Evolutionary conservation across 2,888 invertebrate genomes (phyloP).

Genomic region (Nezara viridula): DNA sequence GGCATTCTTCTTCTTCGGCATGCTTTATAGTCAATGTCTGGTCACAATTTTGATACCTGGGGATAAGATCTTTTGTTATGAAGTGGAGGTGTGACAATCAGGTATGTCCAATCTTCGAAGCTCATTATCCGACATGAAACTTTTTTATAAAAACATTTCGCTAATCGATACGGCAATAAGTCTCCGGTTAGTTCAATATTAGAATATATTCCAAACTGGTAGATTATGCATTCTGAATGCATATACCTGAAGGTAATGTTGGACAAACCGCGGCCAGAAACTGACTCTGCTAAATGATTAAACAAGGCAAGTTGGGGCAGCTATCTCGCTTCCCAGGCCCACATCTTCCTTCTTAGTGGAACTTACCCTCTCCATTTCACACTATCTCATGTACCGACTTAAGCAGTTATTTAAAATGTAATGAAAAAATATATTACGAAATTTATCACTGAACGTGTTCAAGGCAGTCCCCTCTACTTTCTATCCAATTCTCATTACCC

Average conservation of each 20-base stretch:
- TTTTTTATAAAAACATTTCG: no score
- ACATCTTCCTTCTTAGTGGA: background rate
- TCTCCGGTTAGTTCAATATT: background rate
- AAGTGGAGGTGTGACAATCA: no score
- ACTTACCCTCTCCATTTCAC: background rate
- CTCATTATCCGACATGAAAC: no score
- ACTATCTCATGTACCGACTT: background rate
- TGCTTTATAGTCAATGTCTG: no score
- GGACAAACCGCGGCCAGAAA: background rate
- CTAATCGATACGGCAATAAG: no score
- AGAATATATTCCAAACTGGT: background rate
- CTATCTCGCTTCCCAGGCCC: background rate
- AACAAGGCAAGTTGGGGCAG: background rate
- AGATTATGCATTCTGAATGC: conserved; percentile 12
- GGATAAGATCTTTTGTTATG: no score
- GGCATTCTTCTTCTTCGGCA: no score
- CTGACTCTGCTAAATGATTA: background rate
- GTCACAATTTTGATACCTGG: no score
- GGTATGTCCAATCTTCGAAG: no score
- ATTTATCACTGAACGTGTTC: no score
- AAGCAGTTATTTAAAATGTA: background rate
- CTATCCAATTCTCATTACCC: no score
- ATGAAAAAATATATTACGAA: background rate
- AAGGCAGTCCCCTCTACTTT: no score
- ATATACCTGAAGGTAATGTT: background rate